Percentiles rank a stretch among this genome's conserved stretches.
Evolutionary conservation across 2,888 invertebrate genomes (phyloP).

Genomic region (Octodonta nipae): DNA sequence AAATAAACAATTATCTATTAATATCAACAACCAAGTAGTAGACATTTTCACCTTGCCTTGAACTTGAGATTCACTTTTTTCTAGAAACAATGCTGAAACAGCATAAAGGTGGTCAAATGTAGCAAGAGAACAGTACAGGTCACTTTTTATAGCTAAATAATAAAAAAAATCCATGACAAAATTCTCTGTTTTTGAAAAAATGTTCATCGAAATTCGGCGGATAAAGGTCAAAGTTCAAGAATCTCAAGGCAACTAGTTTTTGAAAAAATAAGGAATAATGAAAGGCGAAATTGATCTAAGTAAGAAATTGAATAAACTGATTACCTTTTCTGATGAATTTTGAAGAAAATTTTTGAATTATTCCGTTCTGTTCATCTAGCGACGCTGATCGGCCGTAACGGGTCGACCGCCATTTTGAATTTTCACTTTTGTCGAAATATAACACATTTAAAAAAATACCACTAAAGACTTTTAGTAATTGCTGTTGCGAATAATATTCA

Average conservation of each 20-base stretch:
- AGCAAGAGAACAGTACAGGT: too few species aligned
- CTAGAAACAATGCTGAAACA: constrained; percentile 8
- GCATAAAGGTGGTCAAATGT: too few species aligned
- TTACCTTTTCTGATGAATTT: too few species aligned
- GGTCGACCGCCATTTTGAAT: constrained; percentile 36
- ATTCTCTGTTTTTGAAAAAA: not conserved
- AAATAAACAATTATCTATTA: constrained; percentile 21
- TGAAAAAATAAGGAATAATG: too few species aligned
- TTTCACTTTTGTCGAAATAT: constrained; percentile 36
- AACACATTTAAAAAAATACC: constrained; percentile 22
- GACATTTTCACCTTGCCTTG: constrained; percentile 30
- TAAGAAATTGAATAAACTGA: too few species aligned
- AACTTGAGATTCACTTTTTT: constrained; percentile 31
- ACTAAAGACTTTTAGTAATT: not conserved
- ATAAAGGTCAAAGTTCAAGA: constrained; percentile 31
- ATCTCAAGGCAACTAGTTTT: too few species aligned
- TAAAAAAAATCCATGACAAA: not conserved
- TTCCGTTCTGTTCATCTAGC: too few species aligned
- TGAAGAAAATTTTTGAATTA: too few species aligned
- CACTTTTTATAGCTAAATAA: too few species aligned
- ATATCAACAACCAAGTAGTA: constrained; percentile 18
- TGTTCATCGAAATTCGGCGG: not conserved
- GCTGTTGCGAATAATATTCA: not conserved
- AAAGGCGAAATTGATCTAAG: too few species aligned
- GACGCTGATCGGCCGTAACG: constrained; percentile 25